Evolutionary conservation across 2,888 invertebrate species (phyloP), one percentile per base, ranked within the genome.

Genomic region (Helleia helle): DNA sequence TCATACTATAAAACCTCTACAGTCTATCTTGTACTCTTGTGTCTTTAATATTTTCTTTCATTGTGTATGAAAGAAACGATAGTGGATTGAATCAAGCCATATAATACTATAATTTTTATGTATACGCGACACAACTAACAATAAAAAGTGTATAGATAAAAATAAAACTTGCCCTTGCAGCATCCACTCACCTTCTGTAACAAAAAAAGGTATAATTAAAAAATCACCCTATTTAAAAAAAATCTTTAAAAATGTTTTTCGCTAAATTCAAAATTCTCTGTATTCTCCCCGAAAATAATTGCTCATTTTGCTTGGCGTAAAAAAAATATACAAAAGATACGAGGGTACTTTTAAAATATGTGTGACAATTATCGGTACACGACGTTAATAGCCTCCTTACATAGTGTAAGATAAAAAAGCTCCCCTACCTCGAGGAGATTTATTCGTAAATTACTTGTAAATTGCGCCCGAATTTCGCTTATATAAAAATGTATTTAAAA

Each of bases 401-500:
- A 80, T 65, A 72, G 75, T 73, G 52, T 62, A 59, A 58, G 54
- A 63, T 56, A 62, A 74, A 76, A 79, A 80, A 80, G 59, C 55
- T 65, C 71, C 77, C 80, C 69, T 59, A 59, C 54, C 62, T 59
- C 58, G 55, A 53, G 54, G 71, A 81, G 84, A 84, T 84, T 84
- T 84, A 84, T 84, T 80, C 73, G 73, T 77, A 83, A 83, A 84
- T 84, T 84, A 84, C 83, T 76, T 77, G 77, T 83, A 76, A 79
- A 80, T 81, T 60, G 66, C 62, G 66, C 66, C 60, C 57, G 64
- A 63, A 56, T 50, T 65, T 68, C 68, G 72, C 68, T 71, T 71
- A 71, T 83, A 81, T 81, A 83, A 83, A 84, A 84, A 79, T 81
- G 79, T 80, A 84, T 84, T 84, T 84, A 84, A 84, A 84, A 77